Evolutionary conservation across 2,113 vertebrate species (phyloP).

Genomic region (Pontoporia blainvillei): DNA sequence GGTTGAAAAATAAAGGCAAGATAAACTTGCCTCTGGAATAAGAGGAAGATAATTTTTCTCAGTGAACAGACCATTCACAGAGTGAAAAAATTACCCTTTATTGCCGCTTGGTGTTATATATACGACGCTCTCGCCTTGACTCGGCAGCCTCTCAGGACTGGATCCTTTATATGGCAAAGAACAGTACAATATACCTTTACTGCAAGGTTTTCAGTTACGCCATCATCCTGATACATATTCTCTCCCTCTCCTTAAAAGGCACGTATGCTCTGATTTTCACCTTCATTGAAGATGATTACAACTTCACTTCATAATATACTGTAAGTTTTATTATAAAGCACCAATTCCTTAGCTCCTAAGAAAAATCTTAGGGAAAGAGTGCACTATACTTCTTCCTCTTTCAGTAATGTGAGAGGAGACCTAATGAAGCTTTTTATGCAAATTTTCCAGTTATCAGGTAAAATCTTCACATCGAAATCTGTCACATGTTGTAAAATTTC

Average conservation of each 20-base stretch:
- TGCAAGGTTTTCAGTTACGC: neutral
- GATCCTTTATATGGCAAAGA: conserved; percentile 60
- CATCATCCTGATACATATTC: conserved; percentile 79
- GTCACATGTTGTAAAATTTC: conserved; percentile 86
- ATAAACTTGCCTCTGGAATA: conserved; percentile 57
- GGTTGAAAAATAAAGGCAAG: conserved; percentile 42
- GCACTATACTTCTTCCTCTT: conserved; percentile 72
- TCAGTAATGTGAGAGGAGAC: conserved; percentile 79
- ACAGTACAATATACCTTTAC: conserved; percentile 58
- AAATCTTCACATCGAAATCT: conserved; percentile 83
- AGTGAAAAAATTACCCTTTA: conserved; percentile 55
- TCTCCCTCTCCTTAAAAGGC: conserved; percentile 71
- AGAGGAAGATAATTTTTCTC: conserved; percentile 53
- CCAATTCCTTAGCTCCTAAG: conserved; percentile 77
- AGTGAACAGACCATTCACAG: neutral
- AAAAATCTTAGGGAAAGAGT: conserved; percentile 76
- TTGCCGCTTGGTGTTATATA: conserved; percentile 36
- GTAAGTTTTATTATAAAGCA: conserved; percentile 83
- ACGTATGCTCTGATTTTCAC: conserved; percentile 77
- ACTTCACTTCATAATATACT: conserved; percentile 74
- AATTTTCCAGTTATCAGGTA: conserved; percentile 85
- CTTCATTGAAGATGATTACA: conserved; percentile 81
- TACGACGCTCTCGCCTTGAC: conserved; percentile 35
- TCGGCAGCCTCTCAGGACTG: neutral
- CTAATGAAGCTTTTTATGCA: conserved; percentile 86